Evolutionary conservation across 2,888 invertebrate genomes (phyloP).

Genomic region (Rhaphigaster nebulosa): DNA sequence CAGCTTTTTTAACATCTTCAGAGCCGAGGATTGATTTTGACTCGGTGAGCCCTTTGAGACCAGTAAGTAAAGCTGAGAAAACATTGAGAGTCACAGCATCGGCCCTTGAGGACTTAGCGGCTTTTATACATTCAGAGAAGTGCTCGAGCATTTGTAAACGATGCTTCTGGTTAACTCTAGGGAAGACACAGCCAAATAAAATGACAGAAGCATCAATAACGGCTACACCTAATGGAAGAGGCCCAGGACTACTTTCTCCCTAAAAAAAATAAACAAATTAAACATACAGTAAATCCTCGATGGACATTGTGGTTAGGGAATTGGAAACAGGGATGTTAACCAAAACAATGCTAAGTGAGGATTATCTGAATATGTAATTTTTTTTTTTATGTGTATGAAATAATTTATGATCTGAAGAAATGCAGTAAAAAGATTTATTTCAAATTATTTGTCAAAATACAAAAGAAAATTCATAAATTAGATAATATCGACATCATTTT

Average conservation of each 20-base stretch:
- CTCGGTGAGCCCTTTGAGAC: slow-evolving; percentile 89
- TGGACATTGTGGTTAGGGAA: too few relatives aligned
- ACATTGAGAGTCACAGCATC: slow-evolving; percentile 97
- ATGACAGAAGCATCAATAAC: slow-evolving; percentile 95
- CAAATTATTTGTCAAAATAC: too few relatives aligned
- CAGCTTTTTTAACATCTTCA: slow-evolving; percentile 90
- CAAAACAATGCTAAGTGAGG: too few relatives aligned
- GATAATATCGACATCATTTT: too few relatives aligned
- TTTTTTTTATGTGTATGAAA: too few relatives aligned
- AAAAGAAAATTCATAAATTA: too few relatives aligned
- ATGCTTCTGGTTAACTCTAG: slow-evolving; percentile 95
- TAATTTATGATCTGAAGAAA: too few relatives aligned
- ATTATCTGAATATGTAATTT: too few relatives aligned
- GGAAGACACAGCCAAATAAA: slow-evolving; percentile 94
- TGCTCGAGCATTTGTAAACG: slow-evolving; percentile 97
- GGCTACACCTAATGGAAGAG: slow-evolving; percentile 93
- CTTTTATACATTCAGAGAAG: slow-evolving; percentile 93
- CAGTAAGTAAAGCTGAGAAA: slow-evolving; percentile 91
- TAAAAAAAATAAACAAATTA: slow-evolving; percentile 67
- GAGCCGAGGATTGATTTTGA: slow-evolving; percentile 88
- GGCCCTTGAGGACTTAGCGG: slow-evolving; percentile 92
- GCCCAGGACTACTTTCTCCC: slow-evolving; percentile 79
- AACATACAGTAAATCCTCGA: too few relatives aligned
- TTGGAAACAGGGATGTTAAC: too few relatives aligned
- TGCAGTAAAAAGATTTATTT: too few relatives aligned